Conservation (phyloP, 2,797 vertebrate species). For the Phalanger gymnotis region DNA sequence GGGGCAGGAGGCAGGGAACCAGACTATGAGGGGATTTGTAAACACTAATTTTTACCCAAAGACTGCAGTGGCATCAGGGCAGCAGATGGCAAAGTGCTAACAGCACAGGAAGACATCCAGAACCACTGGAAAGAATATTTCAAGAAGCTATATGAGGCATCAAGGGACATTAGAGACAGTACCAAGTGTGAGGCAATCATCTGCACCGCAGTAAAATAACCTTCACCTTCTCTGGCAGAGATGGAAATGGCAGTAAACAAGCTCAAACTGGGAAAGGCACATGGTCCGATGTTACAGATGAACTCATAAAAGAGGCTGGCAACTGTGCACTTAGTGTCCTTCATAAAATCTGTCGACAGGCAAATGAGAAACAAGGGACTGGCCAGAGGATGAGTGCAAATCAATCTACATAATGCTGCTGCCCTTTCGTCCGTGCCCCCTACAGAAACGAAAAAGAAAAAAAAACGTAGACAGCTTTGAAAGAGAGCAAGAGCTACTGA, state of each 20-base stretch:
- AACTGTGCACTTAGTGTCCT: slow-evolving; percentile 70
- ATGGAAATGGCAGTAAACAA: slow-evolving; percentile 78
- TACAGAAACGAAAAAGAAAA: neutral
- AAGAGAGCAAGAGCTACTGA: slow-evolving; percentile 26
- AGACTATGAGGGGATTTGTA: slow-evolving; percentile 25
- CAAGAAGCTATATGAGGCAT: slow-evolving; percentile 70
- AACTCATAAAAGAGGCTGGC: slow-evolving; percentile 81
- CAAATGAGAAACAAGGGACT: slow-evolving; percentile 78
- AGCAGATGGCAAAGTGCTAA: slow-evolving; percentile 82
- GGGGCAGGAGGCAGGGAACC: slow-evolving; percentile 33
- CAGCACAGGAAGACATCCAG: slow-evolving; percentile 75
- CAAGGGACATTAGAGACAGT: slow-evolving; percentile 66
- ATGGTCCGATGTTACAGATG: slow-evolving; percentile 71
- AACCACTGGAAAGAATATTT: slow-evolving; percentile 78
- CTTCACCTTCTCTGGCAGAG: slow-evolving; percentile 80
- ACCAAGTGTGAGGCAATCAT: slow-evolving; percentile 74
- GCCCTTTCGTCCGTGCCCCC: neutral
- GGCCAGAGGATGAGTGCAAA: slow-evolving; percentile 63
- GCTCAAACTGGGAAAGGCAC: slow-evolving; percentile 75
- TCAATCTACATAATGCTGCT: slow-evolving; percentile 66
- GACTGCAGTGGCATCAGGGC: slow-evolving; percentile 58
- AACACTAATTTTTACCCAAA: slow-evolving; percentile 50
- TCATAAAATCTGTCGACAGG: slow-evolving; percentile 80
- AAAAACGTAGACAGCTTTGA: neutral
- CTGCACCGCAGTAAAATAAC: slow-evolving; percentile 77